A percentile compares a stretch with the other conserved stretches of the same genome.
Conservation (phyloP, 2,888 invertebrate species). For the Portevinia maculata region DNA sequence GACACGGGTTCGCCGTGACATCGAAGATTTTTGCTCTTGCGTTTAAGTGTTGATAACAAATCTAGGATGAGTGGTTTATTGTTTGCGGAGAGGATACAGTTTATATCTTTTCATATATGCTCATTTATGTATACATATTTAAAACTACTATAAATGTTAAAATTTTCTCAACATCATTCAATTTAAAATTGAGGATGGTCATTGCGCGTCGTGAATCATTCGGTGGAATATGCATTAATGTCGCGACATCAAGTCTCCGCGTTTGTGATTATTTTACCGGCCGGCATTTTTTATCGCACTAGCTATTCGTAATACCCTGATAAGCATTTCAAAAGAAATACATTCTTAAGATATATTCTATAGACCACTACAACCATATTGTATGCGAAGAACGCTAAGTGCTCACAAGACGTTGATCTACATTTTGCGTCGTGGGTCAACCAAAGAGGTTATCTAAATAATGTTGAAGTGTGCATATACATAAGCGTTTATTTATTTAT, state of each 20-base stretch:
- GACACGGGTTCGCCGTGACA: too few species aligned
- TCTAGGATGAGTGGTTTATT: too few species aligned
- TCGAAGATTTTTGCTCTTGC: too few species aligned
- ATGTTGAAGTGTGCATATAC: background rate
- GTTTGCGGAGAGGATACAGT: too few species aligned
- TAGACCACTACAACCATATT: background rate
- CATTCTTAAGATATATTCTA: background rate
- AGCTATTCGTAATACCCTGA: background rate
- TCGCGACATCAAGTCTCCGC: slow-evolving; percentile 29
- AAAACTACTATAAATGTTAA: too few species aligned
- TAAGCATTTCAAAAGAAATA: background rate
- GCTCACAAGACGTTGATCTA: background rate
- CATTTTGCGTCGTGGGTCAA: background rate
- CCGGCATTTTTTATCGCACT: slow-evolving; percentile 50
- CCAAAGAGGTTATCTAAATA: background rate
- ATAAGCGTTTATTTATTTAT: background rate
- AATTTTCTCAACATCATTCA: too few species aligned
- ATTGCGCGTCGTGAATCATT: background rate
- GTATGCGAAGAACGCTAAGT: background rate
- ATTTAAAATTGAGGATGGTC: too few species aligned
- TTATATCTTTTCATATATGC: too few species aligned
- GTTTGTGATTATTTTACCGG: slow-evolving; percentile 42
- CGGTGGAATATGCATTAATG: background rate
- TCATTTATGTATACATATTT: too few species aligned
- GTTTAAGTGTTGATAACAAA: too few species aligned